Conservation (phyloP, 2,888 invertebrate species). For the Orthosia gothica region DNA sequence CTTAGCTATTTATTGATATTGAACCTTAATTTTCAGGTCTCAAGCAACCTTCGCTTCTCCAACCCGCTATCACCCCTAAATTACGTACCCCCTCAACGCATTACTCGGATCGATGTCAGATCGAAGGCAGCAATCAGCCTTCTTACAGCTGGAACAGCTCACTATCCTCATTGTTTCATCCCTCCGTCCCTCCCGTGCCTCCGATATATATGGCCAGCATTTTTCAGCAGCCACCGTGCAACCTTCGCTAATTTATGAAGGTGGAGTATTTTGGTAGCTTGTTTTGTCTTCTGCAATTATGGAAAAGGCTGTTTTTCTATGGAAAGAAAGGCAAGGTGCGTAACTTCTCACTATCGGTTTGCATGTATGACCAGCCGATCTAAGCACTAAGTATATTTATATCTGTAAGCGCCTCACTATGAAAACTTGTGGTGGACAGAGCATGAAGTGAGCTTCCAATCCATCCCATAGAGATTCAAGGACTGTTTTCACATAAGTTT, state of each 20-base stretch:
- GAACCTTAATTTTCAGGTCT: no score
- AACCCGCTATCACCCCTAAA: constrained; percentile 26
- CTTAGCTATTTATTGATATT: no score
- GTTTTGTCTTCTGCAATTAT: constrained; percentile 44
- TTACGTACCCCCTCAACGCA: constrained; percentile 59
- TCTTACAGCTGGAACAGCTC: constrained; percentile 76
- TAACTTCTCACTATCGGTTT: no score
- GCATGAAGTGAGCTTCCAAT: no score
- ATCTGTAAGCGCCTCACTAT: no score
- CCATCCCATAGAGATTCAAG: no score
- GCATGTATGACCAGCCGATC: no score
- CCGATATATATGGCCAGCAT: constrained; percentile 63
- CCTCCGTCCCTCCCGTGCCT: neutral
- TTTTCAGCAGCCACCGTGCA: constrained; percentile 54
- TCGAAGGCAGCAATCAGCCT: constrained; percentile 83
- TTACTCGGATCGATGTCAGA: constrained; percentile 86
- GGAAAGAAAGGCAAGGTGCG: no score
- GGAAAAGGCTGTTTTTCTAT: neutral
- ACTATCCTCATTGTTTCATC: constrained; percentile 71
- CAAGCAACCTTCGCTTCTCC: no score
- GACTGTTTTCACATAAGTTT: no score
- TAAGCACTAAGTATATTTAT: no score
- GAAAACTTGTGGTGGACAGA: no score
- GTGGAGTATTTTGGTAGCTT: constrained; percentile 5
- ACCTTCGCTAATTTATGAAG: constrained; percentile 46